phyloP scores from a whole-genome alignment of 2,888 invertebrate genomes.

The Ephialtes manifestator region DNA sequence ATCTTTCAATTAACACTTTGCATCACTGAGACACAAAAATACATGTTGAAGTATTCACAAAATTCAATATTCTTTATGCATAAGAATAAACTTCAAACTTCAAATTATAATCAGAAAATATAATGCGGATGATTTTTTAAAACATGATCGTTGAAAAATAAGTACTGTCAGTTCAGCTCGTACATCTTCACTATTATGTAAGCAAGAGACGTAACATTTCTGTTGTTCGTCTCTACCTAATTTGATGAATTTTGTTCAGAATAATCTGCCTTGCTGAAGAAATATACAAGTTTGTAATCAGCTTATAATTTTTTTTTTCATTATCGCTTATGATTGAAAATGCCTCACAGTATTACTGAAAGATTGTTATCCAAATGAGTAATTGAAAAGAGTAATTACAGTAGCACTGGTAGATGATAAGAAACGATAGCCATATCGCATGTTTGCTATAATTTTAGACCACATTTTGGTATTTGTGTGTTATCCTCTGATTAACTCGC shows the following conservation, averaged over 20 bases:
- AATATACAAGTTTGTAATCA: background rate
- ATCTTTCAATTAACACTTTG: background rate
- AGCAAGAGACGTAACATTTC: slow-evolving; percentile 56
- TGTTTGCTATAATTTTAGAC: background rate
- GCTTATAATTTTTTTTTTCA: slow-evolving; percentile 7
- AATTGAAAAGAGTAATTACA: slow-evolving; percentile 24
- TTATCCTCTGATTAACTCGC: slow-evolving; percentile 44
- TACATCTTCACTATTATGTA: slow-evolving; percentile 47
- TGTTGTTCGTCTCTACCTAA: slow-evolving; percentile 47
- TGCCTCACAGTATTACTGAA: background rate
- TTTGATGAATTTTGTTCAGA: slow-evolving; percentile 47
- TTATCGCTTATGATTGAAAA: slow-evolving; percentile 13
- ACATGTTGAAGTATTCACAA: background rate
- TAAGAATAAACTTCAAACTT: background rate
- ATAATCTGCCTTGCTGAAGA: background rate
- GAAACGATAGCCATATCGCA: slow-evolving; percentile 6
- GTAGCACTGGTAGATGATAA: slow-evolving; percentile 10
- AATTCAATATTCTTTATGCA: background rate
- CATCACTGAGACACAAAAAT: background rate
- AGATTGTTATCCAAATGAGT: slow-evolving; percentile 4
- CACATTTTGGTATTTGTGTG: background rate
- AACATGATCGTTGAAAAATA: slow-evolving; percentile 8
- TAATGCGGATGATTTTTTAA: background rate
- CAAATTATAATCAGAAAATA: background rate
- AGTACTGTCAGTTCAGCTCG: slow-evolving; percentile 7